Conservation (phyloP, 1,140 invertebrate species). For the Ostrea denselamellosa region DNA sequence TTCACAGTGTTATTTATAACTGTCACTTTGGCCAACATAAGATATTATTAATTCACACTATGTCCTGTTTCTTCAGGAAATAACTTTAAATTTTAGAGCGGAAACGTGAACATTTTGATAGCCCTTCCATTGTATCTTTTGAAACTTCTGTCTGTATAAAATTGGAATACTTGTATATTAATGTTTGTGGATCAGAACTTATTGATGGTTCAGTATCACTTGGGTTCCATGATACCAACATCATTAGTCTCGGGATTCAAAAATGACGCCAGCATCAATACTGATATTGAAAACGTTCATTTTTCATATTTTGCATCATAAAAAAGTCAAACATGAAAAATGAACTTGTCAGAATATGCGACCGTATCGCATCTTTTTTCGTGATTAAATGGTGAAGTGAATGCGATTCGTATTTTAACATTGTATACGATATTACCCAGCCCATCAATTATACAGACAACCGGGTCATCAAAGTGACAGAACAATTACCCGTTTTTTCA, state of each 20-base stretch:
- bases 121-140: no score
- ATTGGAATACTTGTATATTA: background rate
- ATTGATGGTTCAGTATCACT: background rate
- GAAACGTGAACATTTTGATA: no score
- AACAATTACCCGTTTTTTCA: constrained; percentile 24
- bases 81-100: no score
- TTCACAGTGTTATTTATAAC: background rate
- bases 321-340: constrained; percentile 44
- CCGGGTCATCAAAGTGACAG: constrained; percentile 31
- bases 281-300: constrained; percentile 28
- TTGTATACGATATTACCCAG: constrained; percentile 10
- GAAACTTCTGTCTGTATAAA: background rate
- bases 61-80: no score
- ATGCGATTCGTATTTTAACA: constrained; percentile 38
- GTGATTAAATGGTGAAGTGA: constrained; percentile 36
- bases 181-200: background rate
- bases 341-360: constrained; percentile 31
- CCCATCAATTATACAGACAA: constrained; percentile 41
- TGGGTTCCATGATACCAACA: constrained; percentile 2
- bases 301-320: constrained; percentile 36
- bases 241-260: constrained; percentile 6
- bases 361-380: constrained; percentile 29
- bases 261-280: constrained; percentile 23
- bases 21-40: background rate
- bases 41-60: background rate